These are phyloP conservation scores for Camelus dromedarius DNA, from an alignment of 2,113 vertebrate species.

Conservation along the genomic window DNA sequence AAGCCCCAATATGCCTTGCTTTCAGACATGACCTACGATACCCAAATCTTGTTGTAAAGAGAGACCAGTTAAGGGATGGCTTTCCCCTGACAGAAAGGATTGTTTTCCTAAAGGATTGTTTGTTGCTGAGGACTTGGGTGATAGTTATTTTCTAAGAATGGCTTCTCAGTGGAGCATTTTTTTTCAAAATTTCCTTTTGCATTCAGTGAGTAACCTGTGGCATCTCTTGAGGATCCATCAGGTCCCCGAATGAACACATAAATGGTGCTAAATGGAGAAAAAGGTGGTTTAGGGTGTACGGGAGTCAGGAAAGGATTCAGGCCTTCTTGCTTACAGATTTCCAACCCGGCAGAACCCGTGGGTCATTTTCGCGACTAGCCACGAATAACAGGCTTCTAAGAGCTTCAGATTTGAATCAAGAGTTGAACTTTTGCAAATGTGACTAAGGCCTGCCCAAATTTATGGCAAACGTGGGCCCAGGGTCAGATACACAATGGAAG, in stretches of 20 bases:
- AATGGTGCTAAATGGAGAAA: neutral
- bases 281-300: neutral
- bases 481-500: conserved; percentile 31
- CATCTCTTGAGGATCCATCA: neutral
- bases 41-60: conserved; percentile 18
- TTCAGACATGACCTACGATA: neutral
- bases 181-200: conserved; percentile 15
- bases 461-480: neutral
- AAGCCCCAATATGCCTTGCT: neutral
- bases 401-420: neutral
- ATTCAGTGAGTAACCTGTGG: neutral
- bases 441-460: neutral
- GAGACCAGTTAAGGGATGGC: neutral
- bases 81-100: neutral
- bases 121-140: neutral
- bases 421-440: neutral
- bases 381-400: neutral
- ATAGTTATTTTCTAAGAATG: conserved; percentile 2
- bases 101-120: conserved; percentile 1
- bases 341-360: neutral
- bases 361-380: neutral
- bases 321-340: neutral
- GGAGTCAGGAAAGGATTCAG: neutral
- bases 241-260: neutral
- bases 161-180: neutral